These are phyloP conservation scores for Rhynchophorus ferrugineus DNA, from an alignment of 1,140 invertebrate species.

Conservation along the genomic window DNA sequence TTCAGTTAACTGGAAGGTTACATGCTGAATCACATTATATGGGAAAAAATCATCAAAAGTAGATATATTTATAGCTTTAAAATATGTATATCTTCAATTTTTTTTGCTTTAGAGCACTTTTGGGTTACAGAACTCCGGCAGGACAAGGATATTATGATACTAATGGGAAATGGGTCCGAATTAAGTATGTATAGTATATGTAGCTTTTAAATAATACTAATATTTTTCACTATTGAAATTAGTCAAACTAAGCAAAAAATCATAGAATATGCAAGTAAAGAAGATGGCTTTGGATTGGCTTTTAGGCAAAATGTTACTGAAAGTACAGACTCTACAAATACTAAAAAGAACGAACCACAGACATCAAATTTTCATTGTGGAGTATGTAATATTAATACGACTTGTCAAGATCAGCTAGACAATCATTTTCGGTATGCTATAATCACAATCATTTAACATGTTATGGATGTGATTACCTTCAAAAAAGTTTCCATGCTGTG, in stretches of 20 bases:
- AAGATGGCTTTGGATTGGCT: constrained; percentile 29
- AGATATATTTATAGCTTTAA: constrained; percentile 6
- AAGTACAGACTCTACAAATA: not conserved
- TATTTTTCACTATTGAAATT: not conserved
- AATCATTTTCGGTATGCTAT: constrained; percentile 34
- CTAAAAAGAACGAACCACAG: constrained; percentile 4
- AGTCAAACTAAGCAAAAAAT: constrained; percentile 12
- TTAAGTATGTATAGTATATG: constrained; percentile 22
- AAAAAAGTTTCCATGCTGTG: no score
- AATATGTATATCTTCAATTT: constrained; percentile 12
- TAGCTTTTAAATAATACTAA: not conserved
- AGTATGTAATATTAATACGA: constrained; percentile 40
- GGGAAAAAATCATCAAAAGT: constrained; percentile 42
- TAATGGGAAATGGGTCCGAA: constrained; percentile 40
- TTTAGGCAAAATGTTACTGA: constrained; percentile 19
- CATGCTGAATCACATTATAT: constrained; percentile 45
- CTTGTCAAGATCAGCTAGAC: constrained; percentile 40
- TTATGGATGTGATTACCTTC: no score
- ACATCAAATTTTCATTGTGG: constrained; percentile 34
- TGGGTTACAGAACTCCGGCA: constrained; percentile 33
- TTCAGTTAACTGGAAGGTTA: constrained; percentile 40
- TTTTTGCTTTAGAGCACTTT: constrained; percentile 28
- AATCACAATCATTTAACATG: no score
- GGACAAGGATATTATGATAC: constrained; percentile 39
- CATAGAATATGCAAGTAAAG: constrained; percentile 11